phyloP scores from a whole-genome alignment of 2,113 vertebrate genomes.

The Brachyhypopomus gauderio region DNA sequence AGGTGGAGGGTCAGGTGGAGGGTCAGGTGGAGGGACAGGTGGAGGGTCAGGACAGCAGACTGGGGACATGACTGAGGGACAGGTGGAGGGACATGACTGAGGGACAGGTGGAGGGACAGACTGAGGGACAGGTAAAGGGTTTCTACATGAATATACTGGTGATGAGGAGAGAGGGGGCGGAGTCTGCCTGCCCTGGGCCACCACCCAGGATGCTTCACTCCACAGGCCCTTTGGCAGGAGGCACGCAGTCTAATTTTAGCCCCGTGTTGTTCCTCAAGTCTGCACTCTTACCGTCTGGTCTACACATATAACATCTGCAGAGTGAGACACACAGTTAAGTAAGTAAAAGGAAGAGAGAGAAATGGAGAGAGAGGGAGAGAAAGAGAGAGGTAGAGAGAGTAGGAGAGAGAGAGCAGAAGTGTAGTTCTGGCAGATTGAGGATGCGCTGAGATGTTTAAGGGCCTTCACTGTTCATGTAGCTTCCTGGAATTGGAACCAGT shows the following conservation, averaged over 20 bases:
- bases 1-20: too few species aligned
- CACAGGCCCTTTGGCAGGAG: constrained; percentile 60
- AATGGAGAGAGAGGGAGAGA: background rate
- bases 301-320: constrained; percentile 8
- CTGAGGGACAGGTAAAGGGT: too few species aligned
- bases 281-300: constrained; percentile 11
- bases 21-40: too few species aligned
- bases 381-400: background rate
- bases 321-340: constrained; percentile 19
- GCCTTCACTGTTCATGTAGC: background rate
- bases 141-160: too few species aligned
- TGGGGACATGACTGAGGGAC: too few species aligned
- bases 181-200: background rate
- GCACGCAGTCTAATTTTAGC: constrained; percentile 60
- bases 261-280: constrained; percentile 60
- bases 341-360: background rate
- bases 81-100: too few species aligned
- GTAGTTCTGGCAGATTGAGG: too few species aligned
- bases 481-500: background rate
- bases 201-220: too few species aligned
- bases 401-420: background rate
- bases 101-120: too few species aligned
- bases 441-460: background rate
- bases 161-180: constrained; percentile 42
- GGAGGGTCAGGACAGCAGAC: too few species aligned